phyloP scores from a whole-genome alignment of 2,113 vertebrate species.

The Notechis scutatus region DNA sequence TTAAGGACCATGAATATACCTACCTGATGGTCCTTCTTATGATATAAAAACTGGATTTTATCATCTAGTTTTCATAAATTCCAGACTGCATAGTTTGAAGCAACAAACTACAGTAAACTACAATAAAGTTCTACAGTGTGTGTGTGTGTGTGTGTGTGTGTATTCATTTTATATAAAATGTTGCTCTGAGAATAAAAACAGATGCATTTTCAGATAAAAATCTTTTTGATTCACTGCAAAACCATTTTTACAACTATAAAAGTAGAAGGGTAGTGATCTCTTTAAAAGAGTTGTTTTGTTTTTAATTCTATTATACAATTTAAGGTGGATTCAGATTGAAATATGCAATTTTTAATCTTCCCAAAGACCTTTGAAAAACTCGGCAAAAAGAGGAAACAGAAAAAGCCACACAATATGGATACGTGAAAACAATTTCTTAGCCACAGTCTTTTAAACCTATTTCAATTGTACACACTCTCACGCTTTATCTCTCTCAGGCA shows the following conservation, averaged over 20 bases:
- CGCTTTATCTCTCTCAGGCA: conserved; percentile 72
- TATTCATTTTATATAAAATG: background rate
- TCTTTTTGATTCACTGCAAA: background rate
- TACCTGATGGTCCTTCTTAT: background rate
- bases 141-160: too few relatives aligned
- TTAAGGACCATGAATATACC: background rate
- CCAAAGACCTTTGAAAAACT: background rate
- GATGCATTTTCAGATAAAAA: background rate
- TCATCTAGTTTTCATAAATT: background rate
- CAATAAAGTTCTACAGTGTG: background rate
- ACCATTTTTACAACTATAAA: background rate
- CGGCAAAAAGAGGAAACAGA: background rate
- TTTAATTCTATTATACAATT: conserved; percentile 28
- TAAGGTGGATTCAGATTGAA: conserved; percentile 19
- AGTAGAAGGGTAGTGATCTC: background rate
- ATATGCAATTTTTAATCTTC: conserved; percentile 18
- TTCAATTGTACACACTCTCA: conserved; percentile 65
- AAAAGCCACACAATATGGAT: background rate
- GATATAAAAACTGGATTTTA: background rate
- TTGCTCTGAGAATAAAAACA: background rate
- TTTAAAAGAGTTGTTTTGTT: background rate
- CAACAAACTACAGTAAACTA: background rate
- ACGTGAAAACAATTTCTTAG: background rate
- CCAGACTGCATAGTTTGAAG: background rate
- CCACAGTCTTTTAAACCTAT: conserved; percentile 66